These are phyloP conservation scores for Luffia ferchaultella DNA, from an alignment of 2,888 invertebrate genomes.

Conservation along the genomic window DNA sequence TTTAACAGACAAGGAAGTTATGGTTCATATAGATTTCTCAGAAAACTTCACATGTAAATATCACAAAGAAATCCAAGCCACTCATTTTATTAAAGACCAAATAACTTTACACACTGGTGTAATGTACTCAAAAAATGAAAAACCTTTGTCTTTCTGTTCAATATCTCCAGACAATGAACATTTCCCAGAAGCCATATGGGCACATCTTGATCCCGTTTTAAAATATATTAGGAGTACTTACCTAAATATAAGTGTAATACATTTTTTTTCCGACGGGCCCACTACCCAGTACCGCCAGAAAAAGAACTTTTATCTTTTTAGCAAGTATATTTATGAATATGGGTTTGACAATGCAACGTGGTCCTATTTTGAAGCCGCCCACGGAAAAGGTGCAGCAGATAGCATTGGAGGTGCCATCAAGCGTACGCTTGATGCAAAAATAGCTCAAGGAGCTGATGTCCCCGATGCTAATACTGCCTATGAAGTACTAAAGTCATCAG, in stretches of 20 bases:
- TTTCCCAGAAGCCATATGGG: no score
- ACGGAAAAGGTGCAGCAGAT: conserved; percentile 20
- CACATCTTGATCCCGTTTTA: background rate
- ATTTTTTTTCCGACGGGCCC: conserved; percentile 1
- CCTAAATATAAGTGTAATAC: background rate
- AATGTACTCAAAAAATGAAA: background rate
- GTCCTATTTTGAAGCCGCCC: conserved; percentile 15
- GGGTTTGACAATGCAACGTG: conserved; percentile 16
- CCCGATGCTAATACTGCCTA: conserved; percentile 14
- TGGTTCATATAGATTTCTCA: background rate
- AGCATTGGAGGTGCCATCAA: conserved; percentile 18
- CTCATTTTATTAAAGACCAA: background rate
- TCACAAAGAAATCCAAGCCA: background rate
- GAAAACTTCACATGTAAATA: conserved; percentile 1
- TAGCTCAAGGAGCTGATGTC: conserved; percentile 16
- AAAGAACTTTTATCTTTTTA: conserved; percentile 1
- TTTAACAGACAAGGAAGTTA: background rate
- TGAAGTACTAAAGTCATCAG: conserved; percentile 7
- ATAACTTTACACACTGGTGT: conserved; percentile 2
- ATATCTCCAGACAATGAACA: background rate
- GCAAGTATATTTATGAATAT: background rate
- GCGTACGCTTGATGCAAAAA: conserved; percentile 14
- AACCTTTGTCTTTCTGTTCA: background rate
- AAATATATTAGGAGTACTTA: background rate
- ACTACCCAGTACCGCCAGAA: conserved; percentile 1